Evolutionary conservation across 2,113 vertebrate species (phyloP).

Genomic region (Calonectris borealis): DNA sequence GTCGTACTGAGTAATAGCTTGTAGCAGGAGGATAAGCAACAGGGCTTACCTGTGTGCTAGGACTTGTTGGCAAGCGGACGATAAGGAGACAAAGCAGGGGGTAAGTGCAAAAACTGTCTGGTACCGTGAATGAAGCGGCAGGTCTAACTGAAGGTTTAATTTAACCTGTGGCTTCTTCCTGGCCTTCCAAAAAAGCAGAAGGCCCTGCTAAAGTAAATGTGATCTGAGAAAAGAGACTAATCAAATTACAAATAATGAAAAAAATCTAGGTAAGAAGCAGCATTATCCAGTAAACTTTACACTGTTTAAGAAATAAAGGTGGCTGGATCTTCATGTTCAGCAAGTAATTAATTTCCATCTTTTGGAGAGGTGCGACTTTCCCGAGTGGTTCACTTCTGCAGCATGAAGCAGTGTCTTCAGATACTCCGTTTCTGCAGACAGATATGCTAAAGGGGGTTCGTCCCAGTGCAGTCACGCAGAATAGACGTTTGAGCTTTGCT

Average conservation of each 20-base stretch:
- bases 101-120: no score
- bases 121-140: not conserved
- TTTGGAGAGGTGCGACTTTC: not conserved
- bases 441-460: accelerated
- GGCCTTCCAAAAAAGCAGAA: not conserved
- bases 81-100: not conserved
- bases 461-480: not conserved
- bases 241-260: not conserved
- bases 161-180: not conserved
- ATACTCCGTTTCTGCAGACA: no score
- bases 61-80: not conserved
- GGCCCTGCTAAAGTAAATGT: not conserved
- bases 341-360: not conserved
- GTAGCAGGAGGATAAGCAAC: not conserved
- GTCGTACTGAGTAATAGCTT: not conserved
- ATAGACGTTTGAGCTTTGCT: not conserved
- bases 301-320: not conserved
- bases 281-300: not conserved
- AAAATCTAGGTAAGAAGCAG: not conserved
- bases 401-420: no score
- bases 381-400: not conserved
- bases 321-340: not conserved
- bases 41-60: no score
- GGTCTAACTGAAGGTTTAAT: not conserved
- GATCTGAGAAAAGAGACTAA: not conserved